phyloP scores from a whole-genome alignment of 2,113 vertebrate species.

The Lasiurus cinereus region DNA sequence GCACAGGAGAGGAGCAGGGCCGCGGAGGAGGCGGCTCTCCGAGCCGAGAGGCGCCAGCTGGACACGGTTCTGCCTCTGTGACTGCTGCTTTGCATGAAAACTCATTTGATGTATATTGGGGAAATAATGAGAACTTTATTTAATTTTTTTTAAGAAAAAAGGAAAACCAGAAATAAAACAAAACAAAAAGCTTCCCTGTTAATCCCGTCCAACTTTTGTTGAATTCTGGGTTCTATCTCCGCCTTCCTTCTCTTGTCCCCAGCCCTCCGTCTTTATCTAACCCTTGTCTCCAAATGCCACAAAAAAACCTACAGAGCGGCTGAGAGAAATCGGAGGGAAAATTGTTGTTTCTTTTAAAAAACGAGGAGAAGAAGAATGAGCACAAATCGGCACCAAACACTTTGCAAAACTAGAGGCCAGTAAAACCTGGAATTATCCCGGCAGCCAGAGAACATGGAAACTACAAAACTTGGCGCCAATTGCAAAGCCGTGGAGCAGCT shows the following conservation, averaged over 20 bases:
- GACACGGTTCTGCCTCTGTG: slow-evolving; percentile 80
- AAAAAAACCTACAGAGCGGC: slow-evolving; percentile 29
- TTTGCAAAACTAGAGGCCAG: slow-evolving; percentile 28
- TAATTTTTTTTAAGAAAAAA: slow-evolving; percentile 82
- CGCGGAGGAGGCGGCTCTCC: slow-evolving; percentile 49
- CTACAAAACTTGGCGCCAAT: not conserved
- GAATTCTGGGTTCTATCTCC: slow-evolving; percentile 54
- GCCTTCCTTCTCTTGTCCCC: not conserved
- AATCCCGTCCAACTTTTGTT: slow-evolving; percentile 81
- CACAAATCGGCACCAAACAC: slow-evolving; percentile 84
- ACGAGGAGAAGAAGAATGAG: slow-evolving; percentile 64
- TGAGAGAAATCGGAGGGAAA: slow-evolving; percentile 34
- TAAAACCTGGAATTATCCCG: slow-evolving; percentile 43
- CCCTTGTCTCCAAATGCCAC: not conserved
- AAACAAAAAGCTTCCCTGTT: slow-evolving; percentile 81
- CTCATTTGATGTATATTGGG: slow-evolving; percentile 89
- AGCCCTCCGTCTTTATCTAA: slow-evolving; percentile 1
- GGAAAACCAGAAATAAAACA: slow-evolving; percentile 65
- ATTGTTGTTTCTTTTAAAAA: not conserved
- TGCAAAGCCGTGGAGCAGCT: slow-evolving; percentile 40
- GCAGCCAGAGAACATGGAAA: slow-evolving; percentile 55
- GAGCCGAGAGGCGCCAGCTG: slow-evolving; percentile 71
- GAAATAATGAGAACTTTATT: slow-evolving; percentile 88
- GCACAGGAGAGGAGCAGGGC: not conserved
- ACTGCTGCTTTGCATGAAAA: slow-evolving; percentile 91